phyloP scores from a whole-genome alignment of 2,113 vertebrate genomes.

The Plecturocebus donacophilus region DNA sequence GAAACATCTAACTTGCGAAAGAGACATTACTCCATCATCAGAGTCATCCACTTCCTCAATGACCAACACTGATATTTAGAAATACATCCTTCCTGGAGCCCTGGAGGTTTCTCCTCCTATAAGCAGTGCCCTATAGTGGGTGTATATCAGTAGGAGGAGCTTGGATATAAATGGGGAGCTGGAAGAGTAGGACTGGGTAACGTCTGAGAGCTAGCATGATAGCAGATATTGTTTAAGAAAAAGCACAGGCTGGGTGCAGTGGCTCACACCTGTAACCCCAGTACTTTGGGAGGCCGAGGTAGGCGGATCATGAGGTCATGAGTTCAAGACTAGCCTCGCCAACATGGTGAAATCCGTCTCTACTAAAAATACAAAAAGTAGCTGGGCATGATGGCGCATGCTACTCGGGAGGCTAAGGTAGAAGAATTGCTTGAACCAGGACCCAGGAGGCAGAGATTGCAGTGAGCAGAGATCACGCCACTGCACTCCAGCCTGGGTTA shows the following conservation, averaged over 20 bases:
- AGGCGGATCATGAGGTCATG: too few species aligned
- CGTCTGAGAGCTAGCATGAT: background rate
- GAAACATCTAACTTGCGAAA: background rate
- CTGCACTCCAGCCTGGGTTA: too few species aligned
- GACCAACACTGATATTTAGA: background rate
- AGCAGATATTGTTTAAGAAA: background rate
- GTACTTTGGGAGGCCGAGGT: too few species aligned
- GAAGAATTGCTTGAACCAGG: too few species aligned
- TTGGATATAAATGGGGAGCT: background rate
- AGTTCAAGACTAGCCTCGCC: too few species aligned
- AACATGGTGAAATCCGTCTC: too few species aligned
- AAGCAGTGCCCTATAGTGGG: background rate
- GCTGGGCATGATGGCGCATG: too few species aligned
- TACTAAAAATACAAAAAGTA: too few species aligned
- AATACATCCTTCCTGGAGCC: background rate
- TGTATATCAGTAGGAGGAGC: background rate
- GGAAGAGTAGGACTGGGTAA: background rate
- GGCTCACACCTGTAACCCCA: too few species aligned
- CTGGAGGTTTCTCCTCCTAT: background rate
- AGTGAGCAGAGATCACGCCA: too few species aligned
- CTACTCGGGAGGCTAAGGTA: too few species aligned
- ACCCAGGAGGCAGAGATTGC: too few species aligned
- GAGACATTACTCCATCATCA: background rate
- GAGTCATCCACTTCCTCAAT: background rate
- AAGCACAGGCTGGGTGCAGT: background rate